A percentile compares a stretch with the other conserved stretches of the same genome.
Evolutionary conservation across 2,113 vertebrate genomes (phyloP).

Genomic region (Patagioenas fasciata): DNA sequence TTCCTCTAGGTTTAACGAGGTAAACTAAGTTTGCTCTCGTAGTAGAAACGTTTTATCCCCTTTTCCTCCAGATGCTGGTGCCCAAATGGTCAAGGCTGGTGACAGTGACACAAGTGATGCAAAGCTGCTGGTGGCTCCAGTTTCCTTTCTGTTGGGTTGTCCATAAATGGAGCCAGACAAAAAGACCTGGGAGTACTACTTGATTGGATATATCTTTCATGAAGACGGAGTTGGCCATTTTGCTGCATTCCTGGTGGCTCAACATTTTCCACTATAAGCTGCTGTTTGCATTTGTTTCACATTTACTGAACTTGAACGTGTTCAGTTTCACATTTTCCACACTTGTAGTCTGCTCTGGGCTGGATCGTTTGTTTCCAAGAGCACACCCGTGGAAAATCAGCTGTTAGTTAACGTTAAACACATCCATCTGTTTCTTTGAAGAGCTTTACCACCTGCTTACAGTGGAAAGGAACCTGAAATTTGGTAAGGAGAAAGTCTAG

Average conservation of each 20-base stretch:
- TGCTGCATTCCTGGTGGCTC: not conserved
- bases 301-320: not conserved
- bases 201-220: not conserved
- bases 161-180: not conserved
- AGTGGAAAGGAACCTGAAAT: slow-evolving; percentile 17
- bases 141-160: not conserved
- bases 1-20: not conserved
- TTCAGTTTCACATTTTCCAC: slow-evolving; percentile 46
- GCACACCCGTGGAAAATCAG: slow-evolving; percentile 7
- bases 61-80: not conserved
- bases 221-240: not conserved
- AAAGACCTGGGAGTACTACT: not conserved
- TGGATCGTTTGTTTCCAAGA: slow-evolving; percentile 40
- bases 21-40: not conserved
- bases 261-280: slow-evolving; percentile 3
- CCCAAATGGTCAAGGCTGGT: fast-evolving
- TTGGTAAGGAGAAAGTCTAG: not conserved
- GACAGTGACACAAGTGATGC: not conserved
- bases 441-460: slow-evolving; percentile 34
- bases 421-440: slow-evolving; percentile 44
- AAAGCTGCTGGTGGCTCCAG: not conserved
- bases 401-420: slow-evolving; percentile 26
- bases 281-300: slow-evolving; percentile 17
- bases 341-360: not conserved
- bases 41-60: not conserved